phyloP scores from a whole-genome alignment of 2,888 invertebrate species.

The Linnaemya tessellans region DNA sequence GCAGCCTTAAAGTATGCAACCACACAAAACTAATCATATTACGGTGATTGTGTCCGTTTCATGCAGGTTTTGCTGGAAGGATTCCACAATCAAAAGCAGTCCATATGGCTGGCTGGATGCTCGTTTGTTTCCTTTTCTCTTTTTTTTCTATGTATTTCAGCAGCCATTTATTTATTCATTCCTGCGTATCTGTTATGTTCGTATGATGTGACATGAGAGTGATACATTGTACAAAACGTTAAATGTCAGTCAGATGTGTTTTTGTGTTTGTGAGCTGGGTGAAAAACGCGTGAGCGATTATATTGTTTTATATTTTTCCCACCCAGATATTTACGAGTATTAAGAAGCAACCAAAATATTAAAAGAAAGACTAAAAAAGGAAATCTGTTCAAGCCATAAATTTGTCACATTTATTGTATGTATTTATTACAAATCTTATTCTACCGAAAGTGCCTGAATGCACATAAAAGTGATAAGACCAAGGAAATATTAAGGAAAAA shows the following conservation, averaged over 20 bases:
- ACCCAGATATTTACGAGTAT: conserved; percentile 9
- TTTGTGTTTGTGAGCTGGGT: not conserved
- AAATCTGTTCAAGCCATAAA: conserved; percentile 48
- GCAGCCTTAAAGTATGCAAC: conserved; percentile 60
- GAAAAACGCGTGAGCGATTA: not conserved
- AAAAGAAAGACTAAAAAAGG: not conserved
- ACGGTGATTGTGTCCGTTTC: conserved; percentile 34
- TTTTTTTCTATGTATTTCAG: not conserved
- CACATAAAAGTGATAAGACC: not conserved
- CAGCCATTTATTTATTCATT: conserved; percentile 12
- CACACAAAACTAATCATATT: conserved; percentile 63
- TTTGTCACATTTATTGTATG: conserved; percentile 48
- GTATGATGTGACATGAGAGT: conserved; percentile 30
- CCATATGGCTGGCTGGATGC: conserved; percentile 7
- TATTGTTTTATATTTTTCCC: conserved; percentile 21
- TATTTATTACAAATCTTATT: not conserved
- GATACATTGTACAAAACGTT: conserved; percentile 40
- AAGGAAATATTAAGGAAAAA: not conserved
- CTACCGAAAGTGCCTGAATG: not conserved
- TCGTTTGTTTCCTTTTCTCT: not conserved
- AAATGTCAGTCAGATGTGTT: conserved; percentile 50
- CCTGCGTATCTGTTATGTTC: not conserved
- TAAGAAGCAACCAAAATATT: not conserved
- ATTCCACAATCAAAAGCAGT: conserved; percentile 1
- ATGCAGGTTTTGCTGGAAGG: conserved; percentile 8